Evolutionary conservation across 2,797 vertebrate species (phyloP), one percentile per base, ranked within the genome.

Genomic region (Sciaenops ocellatus): DNA sequence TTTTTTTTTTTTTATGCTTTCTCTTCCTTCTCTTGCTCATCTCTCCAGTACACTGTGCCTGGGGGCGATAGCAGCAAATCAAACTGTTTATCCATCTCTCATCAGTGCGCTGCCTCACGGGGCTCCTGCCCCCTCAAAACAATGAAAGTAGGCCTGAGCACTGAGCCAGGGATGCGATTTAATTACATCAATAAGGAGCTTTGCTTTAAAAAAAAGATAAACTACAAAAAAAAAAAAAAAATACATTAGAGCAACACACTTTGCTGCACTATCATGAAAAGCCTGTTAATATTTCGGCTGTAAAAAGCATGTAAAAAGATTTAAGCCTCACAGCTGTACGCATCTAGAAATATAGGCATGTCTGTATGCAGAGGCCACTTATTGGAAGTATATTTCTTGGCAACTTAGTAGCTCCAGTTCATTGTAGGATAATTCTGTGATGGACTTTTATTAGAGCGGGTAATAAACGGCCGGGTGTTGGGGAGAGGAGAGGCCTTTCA

Each of bases 21-120:
- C 90, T 89, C 88, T 88, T 90, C 89, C 87, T 89, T 85, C 86
- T 93, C 88, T 90, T 86, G 85, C 90, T 89, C 89, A 87, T 90
- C 88, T 92, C 90, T 92, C 91, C 96, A 95, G 95, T 97, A 96
- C 96, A 95, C 96, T 95, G 96, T 84, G 93, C 93, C 93, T 90
- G 79, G 90, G 90, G 93, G 94, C 92, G 79, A 94, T 93, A 90
- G 90, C 92, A 94, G 93, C 93, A 95, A 95, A 95, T 95, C 94
- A 95, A 95, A 95, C 94, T 94, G 95, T 95, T 95, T 94, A 94
- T 94, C 94, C 92, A 92, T 95, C 93, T 92, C 95, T 95, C 94
- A 95, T 94, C 93, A 94, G 92, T 77, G 88, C 85, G 30, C 82
- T 84, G 91, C 92, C 95, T 94, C 90, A 76, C 76, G 82, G 92